phyloP scores from a whole-genome alignment of 2,888 invertebrate species.

The Xylota segnis region DNA sequence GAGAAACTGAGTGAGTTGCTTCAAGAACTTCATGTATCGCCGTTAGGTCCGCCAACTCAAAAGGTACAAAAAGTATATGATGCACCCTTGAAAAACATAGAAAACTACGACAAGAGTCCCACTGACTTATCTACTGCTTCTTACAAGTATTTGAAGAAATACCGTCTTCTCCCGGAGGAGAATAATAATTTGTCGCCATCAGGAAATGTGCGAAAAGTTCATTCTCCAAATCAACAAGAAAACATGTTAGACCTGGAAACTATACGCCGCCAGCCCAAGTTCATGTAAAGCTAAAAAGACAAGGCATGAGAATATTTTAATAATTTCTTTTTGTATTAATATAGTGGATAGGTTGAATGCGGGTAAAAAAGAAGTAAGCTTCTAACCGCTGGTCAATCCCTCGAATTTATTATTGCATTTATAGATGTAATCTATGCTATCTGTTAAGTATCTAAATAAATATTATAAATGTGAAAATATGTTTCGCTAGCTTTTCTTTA shows the following conservation, averaged over 20 bases:
- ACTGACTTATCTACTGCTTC: slow-evolving; percentile 82
- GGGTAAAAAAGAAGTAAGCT: neutral
- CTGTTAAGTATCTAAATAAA: slow-evolving; percentile 42
- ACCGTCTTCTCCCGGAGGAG: slow-evolving; percentile 81
- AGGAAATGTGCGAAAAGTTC: slow-evolving; percentile 60
- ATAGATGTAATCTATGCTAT: slow-evolving; percentile 42
- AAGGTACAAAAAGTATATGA: slow-evolving; percentile 25
- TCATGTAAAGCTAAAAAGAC: slow-evolving; percentile 77
- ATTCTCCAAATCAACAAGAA: slow-evolving; percentile 68
- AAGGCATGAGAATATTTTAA: slow-evolving; percentile 2
- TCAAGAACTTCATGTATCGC: slow-evolving; percentile 79
- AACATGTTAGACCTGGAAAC: slow-evolving; percentile 81
- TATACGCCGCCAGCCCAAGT: slow-evolving; percentile 82
- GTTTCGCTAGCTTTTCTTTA: neutral
- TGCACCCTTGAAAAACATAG: slow-evolving; percentile 78
- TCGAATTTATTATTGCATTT: slow-evolving; percentile 48
- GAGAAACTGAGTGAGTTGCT: slow-evolving; percentile 81
- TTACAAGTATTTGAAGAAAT: slow-evolving; percentile 82
- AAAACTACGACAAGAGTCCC: slow-evolving; percentile 79
- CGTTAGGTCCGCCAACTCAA: slow-evolving; percentile 23
- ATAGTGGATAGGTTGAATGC: neutral
- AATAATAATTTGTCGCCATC: slow-evolving; percentile 66
- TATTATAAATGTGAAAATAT: slow-evolving; percentile 3
- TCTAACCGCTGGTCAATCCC: neutral
- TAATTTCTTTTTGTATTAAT: slow-evolving; percentile 1